Conservation (phyloP, 2,888 invertebrate species). For the Epinotia brunnichana region DNA sequence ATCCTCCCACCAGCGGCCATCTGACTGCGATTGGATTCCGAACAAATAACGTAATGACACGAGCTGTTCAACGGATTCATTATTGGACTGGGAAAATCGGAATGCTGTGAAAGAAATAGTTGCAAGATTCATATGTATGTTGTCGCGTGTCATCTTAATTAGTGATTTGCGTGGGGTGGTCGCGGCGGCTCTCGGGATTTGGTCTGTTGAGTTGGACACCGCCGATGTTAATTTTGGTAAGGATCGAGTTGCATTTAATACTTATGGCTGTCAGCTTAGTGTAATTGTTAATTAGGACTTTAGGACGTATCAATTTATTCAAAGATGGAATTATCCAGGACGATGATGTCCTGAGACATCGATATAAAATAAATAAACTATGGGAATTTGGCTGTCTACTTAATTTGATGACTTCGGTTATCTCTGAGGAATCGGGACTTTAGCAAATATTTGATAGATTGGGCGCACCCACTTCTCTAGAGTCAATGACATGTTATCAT, state of each 20-base stretch:
- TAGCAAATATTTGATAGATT: slow-evolving; percentile 17
- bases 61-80: background rate
- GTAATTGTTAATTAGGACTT: too few species aligned
- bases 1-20: slow-evolving; percentile 33
- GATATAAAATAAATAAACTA: too few species aligned
- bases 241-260: too few species aligned
- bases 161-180: too few species aligned
- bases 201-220: too few species aligned
- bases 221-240: too few species aligned
- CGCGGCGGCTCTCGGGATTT: too few species aligned
- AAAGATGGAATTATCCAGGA: too few species aligned
- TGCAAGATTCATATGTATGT: background rate
- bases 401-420: slow-evolving; percentile 13
- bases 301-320: too few species aligned
- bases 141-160: background rate
- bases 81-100: slow-evolving; percentile 1
- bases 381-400: background rate
- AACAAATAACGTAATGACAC: slow-evolving; percentile 4
- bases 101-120: background rate
- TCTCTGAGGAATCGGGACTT: slow-evolving; percentile 13
- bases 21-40: slow-evolving; percentile 22
- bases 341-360: too few species aligned
- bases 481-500: background rate
- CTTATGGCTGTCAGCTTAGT: too few species aligned
- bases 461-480: background rate